Conservation (phyloP, 2,888 invertebrate genomes). For the Sthenelais limicola region DNA sequence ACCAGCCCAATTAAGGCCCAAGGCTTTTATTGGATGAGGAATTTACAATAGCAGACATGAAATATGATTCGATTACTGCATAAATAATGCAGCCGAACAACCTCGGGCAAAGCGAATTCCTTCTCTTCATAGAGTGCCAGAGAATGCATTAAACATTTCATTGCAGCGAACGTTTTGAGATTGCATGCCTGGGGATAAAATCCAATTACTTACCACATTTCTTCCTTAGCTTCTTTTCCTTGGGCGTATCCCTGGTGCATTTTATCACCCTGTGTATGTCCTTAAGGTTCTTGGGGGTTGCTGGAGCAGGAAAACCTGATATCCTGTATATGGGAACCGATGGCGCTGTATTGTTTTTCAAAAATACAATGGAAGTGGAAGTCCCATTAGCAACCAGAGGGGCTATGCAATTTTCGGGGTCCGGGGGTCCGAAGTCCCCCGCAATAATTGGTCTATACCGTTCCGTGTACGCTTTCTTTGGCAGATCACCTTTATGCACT, state of each 20-base stretch:
- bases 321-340: constrained; percentile 35
- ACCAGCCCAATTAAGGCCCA: too few relatives aligned
- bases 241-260: neutral
- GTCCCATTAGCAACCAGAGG: constrained; percentile 8
- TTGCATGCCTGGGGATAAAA: too few relatives aligned
- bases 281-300: constrained; percentile 10
- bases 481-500: constrained; percentile 28
- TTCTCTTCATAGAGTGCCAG: too few relatives aligned
- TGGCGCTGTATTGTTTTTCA: constrained; percentile 7
- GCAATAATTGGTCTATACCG: constrained; percentile 28
- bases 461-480: neutral
- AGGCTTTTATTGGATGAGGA: too few relatives aligned
- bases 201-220: constrained; percentile 18
- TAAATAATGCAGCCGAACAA: too few relatives aligned
- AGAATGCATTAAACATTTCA: too few relatives aligned
- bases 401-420: constrained; percentile 23
- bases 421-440: constrained; percentile 36
- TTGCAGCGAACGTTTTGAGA: too few relatives aligned
- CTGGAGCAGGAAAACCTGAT: constrained; percentile 31
- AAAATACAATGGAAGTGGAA: constrained; percentile 16
- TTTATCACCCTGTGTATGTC: constrained; percentile 14
- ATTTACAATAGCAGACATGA: too few relatives aligned
- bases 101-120: too few relatives aligned
- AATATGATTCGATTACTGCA: too few relatives aligned
- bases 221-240: neutral